Conservation (phyloP, 2,888 invertebrate genomes). For the Eumacrocentrus americanus region DNA sequence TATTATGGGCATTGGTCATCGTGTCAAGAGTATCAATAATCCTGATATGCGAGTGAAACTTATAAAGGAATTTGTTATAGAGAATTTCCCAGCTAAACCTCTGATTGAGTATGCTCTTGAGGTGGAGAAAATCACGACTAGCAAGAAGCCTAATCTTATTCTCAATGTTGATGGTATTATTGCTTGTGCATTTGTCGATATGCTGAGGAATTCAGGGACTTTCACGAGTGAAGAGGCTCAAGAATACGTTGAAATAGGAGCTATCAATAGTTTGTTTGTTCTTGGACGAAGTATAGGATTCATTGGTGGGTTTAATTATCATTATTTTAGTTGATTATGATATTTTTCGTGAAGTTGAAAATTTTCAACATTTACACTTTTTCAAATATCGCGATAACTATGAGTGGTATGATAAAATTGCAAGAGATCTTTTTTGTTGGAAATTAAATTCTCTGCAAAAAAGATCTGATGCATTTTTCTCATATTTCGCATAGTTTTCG, state of each 20-base stretch:
- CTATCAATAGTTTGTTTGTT: slow-evolving; percentile 97
- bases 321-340: not conserved
- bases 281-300: slow-evolving; percentile 98
- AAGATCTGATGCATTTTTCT: no score
- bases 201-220: slow-evolving; percentile 90
- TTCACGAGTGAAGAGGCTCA: slow-evolving; percentile 98
- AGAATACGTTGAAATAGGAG: slow-evolving; percentile 96
- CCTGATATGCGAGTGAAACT: slow-evolving; percentile 98
- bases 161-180: slow-evolving; percentile 99
- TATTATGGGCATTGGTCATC: slow-evolving; percentile 99
- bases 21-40: slow-evolving; percentile 92
- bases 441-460: no score
- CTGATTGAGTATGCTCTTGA: slow-evolving; percentile 95
- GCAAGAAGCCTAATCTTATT: slow-evolving; percentile 99
- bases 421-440: no score
- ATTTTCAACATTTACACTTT: no score
- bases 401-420: no score
- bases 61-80: slow-evolving; percentile 92
- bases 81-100: slow-evolving; percentile 92
- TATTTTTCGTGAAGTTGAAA: no score
- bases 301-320: slow-evolving; percentile 69
- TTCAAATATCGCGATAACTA: no score
- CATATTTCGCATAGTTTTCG: no score
- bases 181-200: slow-evolving; percentile 96
- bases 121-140: slow-evolving; percentile 98